Percentiles rank a stretch among this genome's conserved stretches.
Conservation (phyloP, 2,797 vertebrate genomes). For the Mustela erminea region DNA sequence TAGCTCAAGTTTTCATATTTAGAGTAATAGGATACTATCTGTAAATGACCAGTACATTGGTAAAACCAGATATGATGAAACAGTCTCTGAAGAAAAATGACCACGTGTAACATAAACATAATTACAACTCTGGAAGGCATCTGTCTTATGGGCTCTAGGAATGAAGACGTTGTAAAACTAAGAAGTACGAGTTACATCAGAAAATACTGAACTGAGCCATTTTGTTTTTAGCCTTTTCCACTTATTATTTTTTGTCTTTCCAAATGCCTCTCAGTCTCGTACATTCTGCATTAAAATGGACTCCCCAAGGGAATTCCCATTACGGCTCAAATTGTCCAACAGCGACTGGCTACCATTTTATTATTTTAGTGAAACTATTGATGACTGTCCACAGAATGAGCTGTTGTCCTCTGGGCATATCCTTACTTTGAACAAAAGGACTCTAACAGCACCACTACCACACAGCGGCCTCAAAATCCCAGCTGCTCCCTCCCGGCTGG, state of each 20-base stretch:
- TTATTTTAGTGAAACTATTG: slow-evolving; percentile 61
- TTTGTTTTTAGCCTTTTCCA: background rate
- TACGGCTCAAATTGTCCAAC: background rate
- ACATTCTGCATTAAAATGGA: slow-evolving; percentile 9
- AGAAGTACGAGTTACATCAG: background rate
- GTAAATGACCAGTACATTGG: background rate
- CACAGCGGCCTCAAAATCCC: background rate
- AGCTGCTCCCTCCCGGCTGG: slow-evolving; percentile 33
- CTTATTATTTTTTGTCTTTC: background rate
- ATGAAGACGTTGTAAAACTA: background rate
- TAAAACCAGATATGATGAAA: background rate
- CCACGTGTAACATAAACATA: background rate
- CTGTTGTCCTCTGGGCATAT: slow-evolving; percentile 29
- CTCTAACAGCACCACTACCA: background rate
- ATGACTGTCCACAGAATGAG: background rate
- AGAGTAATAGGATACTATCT: background rate
- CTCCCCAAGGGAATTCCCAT: background rate
- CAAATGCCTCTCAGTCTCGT: background rate
- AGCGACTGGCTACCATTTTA: slow-evolving; percentile 1
- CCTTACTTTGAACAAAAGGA: slow-evolving; percentile 43
- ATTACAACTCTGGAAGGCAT: background rate
- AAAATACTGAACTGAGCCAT: background rate
- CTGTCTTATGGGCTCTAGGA: background rate
- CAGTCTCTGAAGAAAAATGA: slow-evolving; percentile 18
- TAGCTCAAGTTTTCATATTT: background rate